Percentiles rank a stretch among this genome's conserved stretches.
phyloP scores from a whole-genome alignment of 2,888 invertebrate species.

The Bellardia pandia region DNA sequence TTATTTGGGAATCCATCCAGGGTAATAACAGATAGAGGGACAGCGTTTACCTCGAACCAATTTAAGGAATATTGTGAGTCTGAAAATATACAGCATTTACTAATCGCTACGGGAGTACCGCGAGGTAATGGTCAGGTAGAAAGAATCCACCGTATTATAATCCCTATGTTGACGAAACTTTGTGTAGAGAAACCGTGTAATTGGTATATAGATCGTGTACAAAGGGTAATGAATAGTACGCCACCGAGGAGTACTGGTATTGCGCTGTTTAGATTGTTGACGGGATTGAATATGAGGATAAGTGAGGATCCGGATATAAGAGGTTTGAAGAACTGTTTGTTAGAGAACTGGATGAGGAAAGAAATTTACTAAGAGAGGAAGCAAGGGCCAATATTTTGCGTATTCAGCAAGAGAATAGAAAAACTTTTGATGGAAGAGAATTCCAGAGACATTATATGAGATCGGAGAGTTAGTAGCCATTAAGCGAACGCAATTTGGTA shows the following conservation, averaged over 20 bases:
- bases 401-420: constrained; percentile 51
- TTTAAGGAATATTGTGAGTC: constrained; percentile 76
- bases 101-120: constrained; percentile 73
- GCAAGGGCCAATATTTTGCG: constrained; percentile 26
- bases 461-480: constrained; percentile 31
- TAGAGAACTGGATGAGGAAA: background rate
- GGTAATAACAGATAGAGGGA: constrained; percentile 67
- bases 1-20: constrained; percentile 67
- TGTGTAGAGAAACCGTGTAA: constrained; percentile 21
- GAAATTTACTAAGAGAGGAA: constrained; percentile 16
- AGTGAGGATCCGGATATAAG: background rate
- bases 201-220: constrained; percentile 47
- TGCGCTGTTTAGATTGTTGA: background rate
- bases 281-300: background rate
- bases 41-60: constrained; percentile 66
- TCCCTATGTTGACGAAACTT: constrained; percentile 20
- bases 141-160: constrained; percentile 72
- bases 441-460: constrained; percentile 12
- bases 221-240: constrained; percentile 38
- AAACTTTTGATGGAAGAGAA: constrained; percentile 16
- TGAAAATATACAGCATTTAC: constrained; percentile 51
- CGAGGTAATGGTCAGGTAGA: constrained; percentile 73
- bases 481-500: constrained; percentile 57
- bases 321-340: background rate
- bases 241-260: background rate